phyloP scores from a whole-genome alignment of 2,113 vertebrate species.

The Ceratotherium simum region DNA sequence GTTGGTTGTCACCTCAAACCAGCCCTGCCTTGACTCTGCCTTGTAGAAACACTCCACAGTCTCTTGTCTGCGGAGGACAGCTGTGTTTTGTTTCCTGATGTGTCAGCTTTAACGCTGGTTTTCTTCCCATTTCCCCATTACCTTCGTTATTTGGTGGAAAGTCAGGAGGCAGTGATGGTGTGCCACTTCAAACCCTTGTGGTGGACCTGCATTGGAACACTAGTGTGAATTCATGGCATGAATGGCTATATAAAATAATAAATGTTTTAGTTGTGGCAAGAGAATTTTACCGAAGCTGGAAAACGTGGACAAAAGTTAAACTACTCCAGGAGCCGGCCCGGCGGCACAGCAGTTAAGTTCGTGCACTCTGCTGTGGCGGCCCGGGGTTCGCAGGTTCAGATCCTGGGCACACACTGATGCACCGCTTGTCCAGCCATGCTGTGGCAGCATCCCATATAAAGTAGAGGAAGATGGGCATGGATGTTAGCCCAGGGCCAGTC shows the following conservation, averaged over 20 bases:
- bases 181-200: background rate
- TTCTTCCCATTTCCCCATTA: background rate
- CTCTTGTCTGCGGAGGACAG: background rate
- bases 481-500: too few species aligned
- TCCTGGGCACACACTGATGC: too few species aligned
- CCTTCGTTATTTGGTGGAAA: background rate
- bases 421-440: too few species aligned
- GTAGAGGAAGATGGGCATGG: too few species aligned
- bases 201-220: too few species aligned
- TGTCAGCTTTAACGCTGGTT: background rate
- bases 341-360: too few species aligned
- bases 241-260: background rate
- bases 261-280: background rate
- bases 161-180: background rate
- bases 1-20: background rate
- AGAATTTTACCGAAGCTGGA: background rate
- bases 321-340: too few species aligned
- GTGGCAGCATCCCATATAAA: too few species aligned
- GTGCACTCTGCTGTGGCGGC: too few species aligned
- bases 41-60: too few species aligned
- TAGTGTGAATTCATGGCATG: fast-evolving
- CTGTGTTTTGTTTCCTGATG: background rate
- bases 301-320: background rate
- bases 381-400: too few species aligned
- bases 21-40: background rate